phyloP scores from a whole-genome alignment of 2,797 vertebrate species.

The Ptychobarbus kaznakovi region DNA sequence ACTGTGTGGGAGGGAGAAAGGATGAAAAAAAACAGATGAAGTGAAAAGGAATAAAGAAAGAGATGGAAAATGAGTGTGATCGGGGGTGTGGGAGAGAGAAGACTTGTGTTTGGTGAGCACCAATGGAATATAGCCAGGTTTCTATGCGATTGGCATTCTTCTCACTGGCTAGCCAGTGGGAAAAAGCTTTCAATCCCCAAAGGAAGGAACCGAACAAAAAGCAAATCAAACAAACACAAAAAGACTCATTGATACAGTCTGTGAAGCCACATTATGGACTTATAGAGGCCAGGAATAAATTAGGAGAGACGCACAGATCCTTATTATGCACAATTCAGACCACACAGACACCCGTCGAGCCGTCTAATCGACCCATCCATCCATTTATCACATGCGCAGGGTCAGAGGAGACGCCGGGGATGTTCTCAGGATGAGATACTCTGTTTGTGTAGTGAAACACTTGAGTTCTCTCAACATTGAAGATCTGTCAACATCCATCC shows the following conservation, averaged over 20 bases:
- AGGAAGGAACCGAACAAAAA: constrained; percentile 75
- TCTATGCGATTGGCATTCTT: constrained; percentile 83
- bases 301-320: constrained; percentile 75
- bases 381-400: constrained; percentile 52
- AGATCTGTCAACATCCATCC: constrained; percentile 46
- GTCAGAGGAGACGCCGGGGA: constrained; percentile 25
- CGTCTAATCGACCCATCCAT: constrained; percentile 47
- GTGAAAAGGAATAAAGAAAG: constrained; percentile 8
- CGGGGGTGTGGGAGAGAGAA: constrained; percentile 58
- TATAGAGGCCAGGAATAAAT: constrained; percentile 72
- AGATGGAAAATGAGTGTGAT: constrained; percentile 33
- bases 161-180: constrained; percentile 79
- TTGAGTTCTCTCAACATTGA: constrained; percentile 34
- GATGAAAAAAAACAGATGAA: neutral
- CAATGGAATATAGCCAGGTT: constrained; percentile 79
- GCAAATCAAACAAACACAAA: constrained; percentile 81
- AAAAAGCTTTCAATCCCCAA: constrained; percentile 77
- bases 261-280: constrained; percentile 68
- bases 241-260: constrained; percentile 77
- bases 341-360: constrained; percentile 67
- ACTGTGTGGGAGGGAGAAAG: constrained; percentile 41
- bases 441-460: constrained; percentile 21
- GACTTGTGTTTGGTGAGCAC: constrained; percentile 67
- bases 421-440: constrained; percentile 28
- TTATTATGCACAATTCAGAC: constrained; percentile 62